Evolutionary conservation across 2,888 invertebrate species (phyloP).

Genomic region (Glaucopsyche alexis): DNA sequence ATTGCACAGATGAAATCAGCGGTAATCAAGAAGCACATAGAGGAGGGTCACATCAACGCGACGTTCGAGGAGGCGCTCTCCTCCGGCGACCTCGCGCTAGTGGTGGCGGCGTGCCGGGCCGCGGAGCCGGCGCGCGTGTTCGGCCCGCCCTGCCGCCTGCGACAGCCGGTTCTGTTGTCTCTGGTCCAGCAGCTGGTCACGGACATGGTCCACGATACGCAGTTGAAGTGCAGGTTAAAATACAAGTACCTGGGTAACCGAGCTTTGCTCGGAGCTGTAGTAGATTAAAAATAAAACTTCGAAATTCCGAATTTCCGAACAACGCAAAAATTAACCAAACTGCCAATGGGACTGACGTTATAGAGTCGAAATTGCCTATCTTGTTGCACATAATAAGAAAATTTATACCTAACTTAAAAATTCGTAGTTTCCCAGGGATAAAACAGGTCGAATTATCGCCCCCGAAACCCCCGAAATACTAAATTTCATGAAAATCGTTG

Average conservation of each 20-base stretch:
- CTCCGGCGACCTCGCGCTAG: conserved; percentile 90
- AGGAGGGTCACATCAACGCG: conserved; percentile 85
- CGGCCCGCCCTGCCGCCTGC: conserved; percentile 83
- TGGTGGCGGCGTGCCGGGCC: conserved; percentile 91
- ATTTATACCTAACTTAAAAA: too few species aligned
- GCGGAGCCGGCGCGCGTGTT: conserved; percentile 89
- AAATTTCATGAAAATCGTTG: too few species aligned
- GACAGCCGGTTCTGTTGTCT: conserved; percentile 92
- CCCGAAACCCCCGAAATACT: too few species aligned
- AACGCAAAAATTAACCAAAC: too few species aligned
- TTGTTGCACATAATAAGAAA: too few species aligned
- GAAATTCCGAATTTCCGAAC: too few species aligned
- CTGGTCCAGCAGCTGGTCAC: conserved; percentile 96
- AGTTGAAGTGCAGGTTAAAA: conserved; percentile 62
- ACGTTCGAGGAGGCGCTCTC: conserved; percentile 93
- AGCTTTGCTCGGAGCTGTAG: too few species aligned
- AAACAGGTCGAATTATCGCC: too few species aligned
- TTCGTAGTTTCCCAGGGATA: too few species aligned
- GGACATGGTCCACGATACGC: conserved; percentile 90
- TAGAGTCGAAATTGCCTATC: too few species aligned
- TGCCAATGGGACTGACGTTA: too few species aligned
- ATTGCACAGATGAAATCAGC: conserved; percentile 55
- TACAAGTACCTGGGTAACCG: background rate
- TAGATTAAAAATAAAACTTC: too few species aligned
- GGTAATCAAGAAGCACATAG: conserved; percentile 54